Evolutionary conservation across 2,888 invertebrate genomes (phyloP).

Genomic region (Zeuzera pyrina): DNA sequence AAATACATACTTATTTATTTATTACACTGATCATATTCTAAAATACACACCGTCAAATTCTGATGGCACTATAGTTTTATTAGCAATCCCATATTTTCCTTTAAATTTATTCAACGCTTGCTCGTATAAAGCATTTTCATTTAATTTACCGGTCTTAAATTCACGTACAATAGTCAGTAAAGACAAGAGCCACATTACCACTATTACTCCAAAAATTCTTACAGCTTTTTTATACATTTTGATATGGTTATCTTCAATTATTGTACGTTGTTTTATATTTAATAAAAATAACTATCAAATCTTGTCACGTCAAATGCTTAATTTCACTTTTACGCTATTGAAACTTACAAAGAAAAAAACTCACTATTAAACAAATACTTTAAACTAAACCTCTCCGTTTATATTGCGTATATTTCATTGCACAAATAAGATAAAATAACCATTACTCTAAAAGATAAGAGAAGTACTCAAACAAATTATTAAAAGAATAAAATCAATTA

Average conservation of each 20-base stretch:
- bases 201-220: slow-evolving; percentile 22
- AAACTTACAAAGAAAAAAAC: no score
- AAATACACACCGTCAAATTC: slow-evolving; percentile 28
- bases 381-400: no score
- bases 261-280: no score
- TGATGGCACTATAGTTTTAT: slow-evolving; percentile 7
- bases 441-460: not conserved
- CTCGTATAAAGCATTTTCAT: slow-evolving; percentile 18
- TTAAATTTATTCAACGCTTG: slow-evolving; percentile 21
- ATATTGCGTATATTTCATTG: not conserved
- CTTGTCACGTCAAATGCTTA: no score
- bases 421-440: not conserved
- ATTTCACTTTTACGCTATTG: no score
- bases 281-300: no score
- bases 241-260: no score
- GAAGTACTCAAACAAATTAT: not conserved
- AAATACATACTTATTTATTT: no score
- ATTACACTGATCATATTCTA: no score
- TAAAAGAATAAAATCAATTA: not conserved
- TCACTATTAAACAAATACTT: no score
- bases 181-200: slow-evolving; percentile 32
- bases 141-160: slow-evolving; percentile 13
- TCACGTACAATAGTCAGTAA: slow-evolving; percentile 27
- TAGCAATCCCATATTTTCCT: slow-evolving; percentile 13
- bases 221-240: slow-evolving; percentile 18